phyloP scores from a whole-genome alignment of 2,113 vertebrate genomes.

The Carettochelys insculpta region DNA sequence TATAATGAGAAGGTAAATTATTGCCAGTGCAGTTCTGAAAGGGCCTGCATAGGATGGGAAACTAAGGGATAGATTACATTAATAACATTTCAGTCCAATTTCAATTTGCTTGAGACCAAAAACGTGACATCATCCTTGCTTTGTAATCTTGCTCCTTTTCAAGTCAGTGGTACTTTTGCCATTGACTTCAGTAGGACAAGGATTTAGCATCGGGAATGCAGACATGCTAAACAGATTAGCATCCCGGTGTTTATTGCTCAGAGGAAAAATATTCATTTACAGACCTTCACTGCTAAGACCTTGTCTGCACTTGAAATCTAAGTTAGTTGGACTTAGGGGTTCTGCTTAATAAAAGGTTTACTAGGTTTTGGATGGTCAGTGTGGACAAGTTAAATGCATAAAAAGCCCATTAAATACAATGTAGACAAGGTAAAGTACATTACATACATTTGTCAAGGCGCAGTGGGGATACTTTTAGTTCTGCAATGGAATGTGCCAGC shows the following conservation, averaged over 20 bases:
- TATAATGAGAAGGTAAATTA: neutral
- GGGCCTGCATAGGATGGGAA: neutral
- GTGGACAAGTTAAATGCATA: too few species aligned
- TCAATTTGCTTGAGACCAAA: fast-evolving
- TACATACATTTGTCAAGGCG: fast-evolving
- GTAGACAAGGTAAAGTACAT: too few species aligned
- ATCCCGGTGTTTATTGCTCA: fast-evolving
- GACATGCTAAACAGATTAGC: fast-evolving
- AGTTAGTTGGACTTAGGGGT: neutral
- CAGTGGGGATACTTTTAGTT: fast-evolving
- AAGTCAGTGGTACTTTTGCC: fast-evolving
- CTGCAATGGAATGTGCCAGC: fast-evolving
- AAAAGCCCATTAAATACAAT: too few species aligned
- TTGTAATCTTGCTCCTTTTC: neutral
- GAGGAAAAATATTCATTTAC: neutral
- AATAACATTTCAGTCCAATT: fast-evolving
- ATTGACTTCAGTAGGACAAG: fast-evolving
- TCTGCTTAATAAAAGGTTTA: neutral
- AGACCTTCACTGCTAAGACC: neutral
- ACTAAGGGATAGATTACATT: neutral
- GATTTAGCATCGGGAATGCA: fast-evolving
- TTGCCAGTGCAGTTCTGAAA: neutral
- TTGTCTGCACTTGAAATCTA: neutral
- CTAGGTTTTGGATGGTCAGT: neutral
- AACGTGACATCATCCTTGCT: neutral